These are phyloP conservation scores for Orycteropus afer DNA, from an alignment of 2,113 vertebrate genomes.

Conservation along the genomic window DNA sequence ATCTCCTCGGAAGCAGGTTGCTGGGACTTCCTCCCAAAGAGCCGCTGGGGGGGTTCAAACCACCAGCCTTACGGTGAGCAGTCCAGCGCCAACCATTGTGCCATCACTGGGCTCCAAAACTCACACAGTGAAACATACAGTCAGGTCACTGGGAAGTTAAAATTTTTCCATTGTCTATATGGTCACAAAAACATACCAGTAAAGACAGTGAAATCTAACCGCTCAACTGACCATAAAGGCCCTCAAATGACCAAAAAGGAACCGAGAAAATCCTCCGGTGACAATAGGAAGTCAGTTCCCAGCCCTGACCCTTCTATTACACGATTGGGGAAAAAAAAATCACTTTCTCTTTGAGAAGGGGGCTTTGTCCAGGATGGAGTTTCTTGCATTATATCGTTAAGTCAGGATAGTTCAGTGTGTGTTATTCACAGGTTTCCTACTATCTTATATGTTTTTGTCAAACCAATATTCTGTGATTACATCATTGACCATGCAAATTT, in stretches of 20 bases:
- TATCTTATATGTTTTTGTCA: background rate
- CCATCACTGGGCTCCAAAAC: background rate
- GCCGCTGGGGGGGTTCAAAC: background rate
- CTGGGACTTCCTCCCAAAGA: background rate
- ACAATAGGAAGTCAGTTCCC: background rate
- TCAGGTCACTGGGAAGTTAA: background rate
- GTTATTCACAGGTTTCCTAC: background rate
- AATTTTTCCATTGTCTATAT: background rate
- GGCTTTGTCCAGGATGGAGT: background rate
- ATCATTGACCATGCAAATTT: too few relatives aligned
- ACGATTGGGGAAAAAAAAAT: too few relatives aligned
- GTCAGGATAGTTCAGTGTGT: background rate
- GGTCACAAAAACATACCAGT: background rate
- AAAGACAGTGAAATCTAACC: background rate
- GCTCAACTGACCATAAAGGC: too few relatives aligned
- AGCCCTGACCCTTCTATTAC: background rate
- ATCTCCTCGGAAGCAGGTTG: background rate
- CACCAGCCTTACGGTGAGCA: background rate
- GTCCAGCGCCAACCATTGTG: background rate
- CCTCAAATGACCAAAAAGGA: background rate
- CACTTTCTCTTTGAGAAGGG: background rate
- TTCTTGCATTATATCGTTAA: background rate
- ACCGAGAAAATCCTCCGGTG: background rate
- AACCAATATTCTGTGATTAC: too few relatives aligned
- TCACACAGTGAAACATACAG: too few relatives aligned